A percentile compares a stretch with the other conserved stretches of the same genome.
Evolutionary conservation across 1,140 invertebrate species (phyloP).

Genomic region (Medauroidea extradentata): DNA sequence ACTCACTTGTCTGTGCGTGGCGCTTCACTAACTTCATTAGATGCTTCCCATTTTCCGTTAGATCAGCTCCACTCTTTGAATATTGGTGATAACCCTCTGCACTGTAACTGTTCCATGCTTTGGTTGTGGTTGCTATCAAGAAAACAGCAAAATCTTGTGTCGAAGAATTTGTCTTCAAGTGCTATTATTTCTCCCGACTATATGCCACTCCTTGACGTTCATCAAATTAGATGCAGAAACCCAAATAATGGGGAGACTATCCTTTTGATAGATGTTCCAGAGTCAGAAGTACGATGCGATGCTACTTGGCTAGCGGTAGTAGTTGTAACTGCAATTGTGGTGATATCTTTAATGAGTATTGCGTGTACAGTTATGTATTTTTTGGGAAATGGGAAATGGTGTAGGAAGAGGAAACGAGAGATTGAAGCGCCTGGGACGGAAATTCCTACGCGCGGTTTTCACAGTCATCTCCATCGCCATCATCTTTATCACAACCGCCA

Average conservation of each 20-base stretch:
- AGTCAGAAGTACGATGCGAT: constrained; percentile 7
- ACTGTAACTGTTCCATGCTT: constrained; percentile 81
- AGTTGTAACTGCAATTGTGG: constrained; percentile 3
- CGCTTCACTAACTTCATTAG: constrained; percentile 64
- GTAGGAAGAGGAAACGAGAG: neutral
- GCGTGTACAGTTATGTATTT: neutral
- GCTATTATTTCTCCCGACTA: neutral
- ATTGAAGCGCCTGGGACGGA: too few species aligned
- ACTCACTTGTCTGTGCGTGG: constrained; percentile 65
- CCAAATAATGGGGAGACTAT: neutral
- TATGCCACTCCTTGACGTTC: constrained; percentile 5
- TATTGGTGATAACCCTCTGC: constrained; percentile 74
- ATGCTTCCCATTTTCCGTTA: constrained; percentile 67
- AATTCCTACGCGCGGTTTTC: too few species aligned
- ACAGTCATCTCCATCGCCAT: neutral
- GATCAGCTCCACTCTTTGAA: constrained; percentile 64
- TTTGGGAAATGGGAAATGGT: neutral
- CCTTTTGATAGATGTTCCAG: constrained; percentile 4
- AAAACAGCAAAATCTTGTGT: neutral
- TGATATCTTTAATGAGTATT: neutral
- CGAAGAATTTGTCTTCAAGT: neutral
- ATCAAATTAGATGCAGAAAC: neutral
- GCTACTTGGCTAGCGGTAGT: constrained; percentile 4
- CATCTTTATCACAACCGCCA: neutral
- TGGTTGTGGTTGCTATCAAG: constrained; percentile 76